phyloP scores from a whole-genome alignment of 2,113 vertebrate genomes.

The Colossoma macropomum region DNA sequence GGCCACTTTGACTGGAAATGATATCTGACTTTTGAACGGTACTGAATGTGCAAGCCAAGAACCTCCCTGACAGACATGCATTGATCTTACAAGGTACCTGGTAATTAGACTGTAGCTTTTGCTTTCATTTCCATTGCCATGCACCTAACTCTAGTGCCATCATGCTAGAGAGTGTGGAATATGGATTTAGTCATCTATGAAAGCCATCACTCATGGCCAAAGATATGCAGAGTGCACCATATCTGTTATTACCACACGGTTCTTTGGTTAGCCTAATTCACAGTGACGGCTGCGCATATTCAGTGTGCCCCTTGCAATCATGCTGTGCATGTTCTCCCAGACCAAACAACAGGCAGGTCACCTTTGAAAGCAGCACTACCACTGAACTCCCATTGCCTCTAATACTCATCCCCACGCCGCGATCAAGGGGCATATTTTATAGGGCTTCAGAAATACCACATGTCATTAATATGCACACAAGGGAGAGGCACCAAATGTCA shows the following conservation, averaged over 20 bases:
- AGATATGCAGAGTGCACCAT: not conserved
- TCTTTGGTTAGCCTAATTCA: slow-evolving; percentile 33
- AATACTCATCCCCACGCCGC: slow-evolving; percentile 46
- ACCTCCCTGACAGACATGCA: no score
- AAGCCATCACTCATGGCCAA: not conserved
- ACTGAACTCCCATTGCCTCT: slow-evolving; percentile 51
- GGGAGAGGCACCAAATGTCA: slow-evolving; percentile 65
- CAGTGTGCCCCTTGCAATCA: slow-evolving; percentile 27
- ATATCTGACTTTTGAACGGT: no score
- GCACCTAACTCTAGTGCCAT: not conserved
- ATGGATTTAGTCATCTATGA: not conserved
- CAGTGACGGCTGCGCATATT: slow-evolving; percentile 35
- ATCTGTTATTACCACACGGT: not conserved
- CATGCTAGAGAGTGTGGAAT: not conserved
- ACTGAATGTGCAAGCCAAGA: no score
- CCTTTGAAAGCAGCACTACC: slow-evolving; percentile 57
- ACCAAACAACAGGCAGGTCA: slow-evolving; percentile 59
- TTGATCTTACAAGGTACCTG: not conserved
- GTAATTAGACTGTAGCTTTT: not conserved
- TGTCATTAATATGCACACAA: slow-evolving; percentile 67
- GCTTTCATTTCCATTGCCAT: not conserved
- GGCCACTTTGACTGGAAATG: no score
- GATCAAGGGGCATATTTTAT: slow-evolving; percentile 68
- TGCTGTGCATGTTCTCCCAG: slow-evolving; percentile 42
- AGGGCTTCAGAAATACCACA: slow-evolving; percentile 65